Percentiles rank a stretch among this genome's conserved stretches.
Evolutionary conservation across 1,140 invertebrate genomes (phyloP).

Genomic region (Drosophila funebris): DNA sequence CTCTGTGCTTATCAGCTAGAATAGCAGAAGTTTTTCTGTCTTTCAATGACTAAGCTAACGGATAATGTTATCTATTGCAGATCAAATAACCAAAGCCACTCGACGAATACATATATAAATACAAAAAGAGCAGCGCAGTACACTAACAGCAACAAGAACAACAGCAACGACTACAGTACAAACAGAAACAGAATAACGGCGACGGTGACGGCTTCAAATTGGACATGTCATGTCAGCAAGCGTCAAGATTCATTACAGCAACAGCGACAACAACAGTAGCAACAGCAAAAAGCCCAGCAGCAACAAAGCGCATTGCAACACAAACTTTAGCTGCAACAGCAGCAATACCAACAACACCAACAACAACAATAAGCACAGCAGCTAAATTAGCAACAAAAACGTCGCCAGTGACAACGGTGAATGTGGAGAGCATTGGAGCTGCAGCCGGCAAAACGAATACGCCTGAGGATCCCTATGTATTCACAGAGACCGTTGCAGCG

Average conservation of each 20-base stretch:
- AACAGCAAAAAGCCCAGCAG: constrained; percentile 32
- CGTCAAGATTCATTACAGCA: constrained; percentile 70
- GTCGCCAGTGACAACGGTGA: constrained; percentile 35
- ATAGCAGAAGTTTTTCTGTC: constrained; percentile 1
- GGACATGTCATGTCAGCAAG: constrained; percentile 84
- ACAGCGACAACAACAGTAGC: constrained; percentile 46
- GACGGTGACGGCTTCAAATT: constrained; percentile 72
- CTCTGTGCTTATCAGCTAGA: constrained; percentile 24
- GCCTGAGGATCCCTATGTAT: constrained; percentile 83
- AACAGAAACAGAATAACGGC: constrained; percentile 23
- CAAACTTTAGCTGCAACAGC: constrained; percentile 31
- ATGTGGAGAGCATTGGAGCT: constrained; percentile 48
- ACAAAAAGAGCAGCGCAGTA: constrained; percentile 1
- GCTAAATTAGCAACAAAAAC: constrained; percentile 41
- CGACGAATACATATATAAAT: constrained; percentile 13
- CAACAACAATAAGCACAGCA: constrained; percentile 45
- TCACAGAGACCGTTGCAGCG: constrained; percentile 81
- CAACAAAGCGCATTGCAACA: constrained; percentile 44
- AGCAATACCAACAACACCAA: constrained; percentile 40
- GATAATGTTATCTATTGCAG: constrained; percentile 44
- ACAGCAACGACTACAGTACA: constrained; percentile 15
- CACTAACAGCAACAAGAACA: constrained; percentile 8
- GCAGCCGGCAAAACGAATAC: constrained; percentile 64
- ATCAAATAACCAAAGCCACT: constrained; percentile 53
- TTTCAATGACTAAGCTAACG: constrained; percentile 41